Evolutionary conservation across 2,888 invertebrate genomes (phyloP), one percentile per base, ranked within the genome.

Genomic region (Rhaphigaster nebulosa): DNA sequence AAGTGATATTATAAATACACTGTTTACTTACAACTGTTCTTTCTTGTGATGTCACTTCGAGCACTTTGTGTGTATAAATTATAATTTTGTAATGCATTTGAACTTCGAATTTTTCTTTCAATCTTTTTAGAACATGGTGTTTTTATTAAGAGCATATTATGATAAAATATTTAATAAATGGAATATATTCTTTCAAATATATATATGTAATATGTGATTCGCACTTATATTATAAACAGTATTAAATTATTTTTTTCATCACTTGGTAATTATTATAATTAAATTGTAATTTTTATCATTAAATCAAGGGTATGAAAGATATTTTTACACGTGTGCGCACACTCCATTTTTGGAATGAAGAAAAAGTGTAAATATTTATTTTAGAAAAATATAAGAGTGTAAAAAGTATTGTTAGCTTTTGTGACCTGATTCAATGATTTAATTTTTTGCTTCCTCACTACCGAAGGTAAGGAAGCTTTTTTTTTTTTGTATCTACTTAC

Each of bases 291-390:
- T 60, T 60, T 88, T 52, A 60, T 89, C 45, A 70, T 65, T 88
- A 50, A 38, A 90, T 15, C 65, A 76, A 76, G 38, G 29, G 76
- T 80, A 80, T 90, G 90, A 80, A 90, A 88, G 65, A 90, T 90
- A 90, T 90, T 90, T 90, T 90, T 90, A 90, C 90, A 90, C 45
- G 52, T 90, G 90, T 56, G 54, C 20, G 52, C 80, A 80, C 90
- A 38, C 90, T 50, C 80, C 38, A 26, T 76, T 90, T 26, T 38
- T 50, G 54, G 50, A 90, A 76, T 41, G 80, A 90, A 0, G 52
- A 90, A 90, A 76, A 90, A 80, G 38, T 90, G 90, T 90, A 90
- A 56, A 90, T 90, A 90, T 80, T 90, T 80, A 80, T 90, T 80
- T 90, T 80, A 90, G 89, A 76, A 50, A 38, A 90, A 80, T 80